Evolutionary conservation across 1,140 invertebrate genomes (phyloP).

Genomic region (Drosophila navojoa): DNA sequence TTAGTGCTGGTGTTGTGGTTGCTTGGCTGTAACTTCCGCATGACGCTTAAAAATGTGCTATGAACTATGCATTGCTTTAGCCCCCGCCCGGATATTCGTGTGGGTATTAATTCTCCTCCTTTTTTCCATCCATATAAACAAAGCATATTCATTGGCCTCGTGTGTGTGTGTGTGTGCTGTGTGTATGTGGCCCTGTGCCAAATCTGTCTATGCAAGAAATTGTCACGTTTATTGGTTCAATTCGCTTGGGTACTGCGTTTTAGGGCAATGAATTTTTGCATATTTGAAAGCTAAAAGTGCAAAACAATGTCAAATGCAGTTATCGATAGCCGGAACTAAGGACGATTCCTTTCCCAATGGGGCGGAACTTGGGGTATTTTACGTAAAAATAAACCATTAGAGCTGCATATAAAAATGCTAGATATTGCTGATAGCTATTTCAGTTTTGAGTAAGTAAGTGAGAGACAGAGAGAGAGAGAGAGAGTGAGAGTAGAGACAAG

Average conservation of each 20-base stretch:
- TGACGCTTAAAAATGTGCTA: constrained; percentile 59
- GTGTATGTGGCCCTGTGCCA: constrained; percentile 10
- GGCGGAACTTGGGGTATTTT: not conserved
- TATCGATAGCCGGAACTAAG: constrained; percentile 29
- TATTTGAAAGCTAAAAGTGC: constrained; percentile 38
- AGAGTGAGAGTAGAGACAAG: too few species aligned
- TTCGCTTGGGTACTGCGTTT: constrained; percentile 31
- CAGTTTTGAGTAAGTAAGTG: too few species aligned
- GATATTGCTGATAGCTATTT: too few species aligned
- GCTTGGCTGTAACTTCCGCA: constrained; percentile 59
- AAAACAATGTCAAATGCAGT: constrained; percentile 48
- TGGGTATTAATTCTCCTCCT: constrained; percentile 34
- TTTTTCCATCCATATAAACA: constrained; percentile 47
- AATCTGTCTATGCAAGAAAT: constrained; percentile 54
- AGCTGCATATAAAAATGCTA: too few species aligned
- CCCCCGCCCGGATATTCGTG: constrained; percentile 1
- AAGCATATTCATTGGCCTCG: constrained; percentile 45
- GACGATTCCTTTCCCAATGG: constrained; percentile 6
- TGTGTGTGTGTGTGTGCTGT: constrained; percentile 17
- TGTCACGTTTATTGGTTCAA: constrained; percentile 55
- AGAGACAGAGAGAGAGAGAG: too few species aligned
- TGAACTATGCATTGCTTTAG: constrained; percentile 52
- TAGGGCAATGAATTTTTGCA: constrained; percentile 47
- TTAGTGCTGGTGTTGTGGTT: constrained; percentile 29
- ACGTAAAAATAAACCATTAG: too few species aligned